These are phyloP conservation scores for Acanthopagrus latus DNA, from an alignment of 2,797 vertebrate species.

Conservation along the genomic window DNA sequence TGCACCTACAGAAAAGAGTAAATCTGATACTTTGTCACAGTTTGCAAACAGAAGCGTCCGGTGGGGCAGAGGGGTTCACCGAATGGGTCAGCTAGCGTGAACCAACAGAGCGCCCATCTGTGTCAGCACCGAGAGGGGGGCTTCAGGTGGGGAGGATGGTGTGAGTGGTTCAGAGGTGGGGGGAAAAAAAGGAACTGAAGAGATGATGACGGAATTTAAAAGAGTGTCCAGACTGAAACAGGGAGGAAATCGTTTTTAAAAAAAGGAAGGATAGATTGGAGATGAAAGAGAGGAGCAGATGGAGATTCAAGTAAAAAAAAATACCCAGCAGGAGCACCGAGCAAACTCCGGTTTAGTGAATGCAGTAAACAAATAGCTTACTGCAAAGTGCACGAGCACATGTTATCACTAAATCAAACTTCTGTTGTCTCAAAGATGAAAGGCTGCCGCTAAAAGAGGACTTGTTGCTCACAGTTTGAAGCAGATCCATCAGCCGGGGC, in stretches of 20 bases:
- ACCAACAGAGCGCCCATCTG: conserved; percentile 52
- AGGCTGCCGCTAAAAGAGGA: conserved; percentile 15
- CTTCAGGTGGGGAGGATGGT: conserved; percentile 12
- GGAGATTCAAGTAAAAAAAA: conserved; percentile 9
- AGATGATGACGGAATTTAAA: conserved; percentile 12
- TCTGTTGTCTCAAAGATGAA: conserved; percentile 15
- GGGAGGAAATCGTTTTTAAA: neutral
- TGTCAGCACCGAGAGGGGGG: conserved; percentile 47
- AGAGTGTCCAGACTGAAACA: neutral
- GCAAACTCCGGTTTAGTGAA: conserved; percentile 3
- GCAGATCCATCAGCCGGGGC: conserved; percentile 23
- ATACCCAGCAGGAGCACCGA: conserved; percentile 5
- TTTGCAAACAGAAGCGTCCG: conserved; percentile 88
- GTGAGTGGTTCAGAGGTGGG: neutral
- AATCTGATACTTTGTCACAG: conserved; percentile 84
- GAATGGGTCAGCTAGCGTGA: conserved; percentile 79
- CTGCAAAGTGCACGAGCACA: conserved; percentile 10
- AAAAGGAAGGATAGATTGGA: neutral
- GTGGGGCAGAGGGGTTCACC: conserved; percentile 69
- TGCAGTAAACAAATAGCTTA: conserved; percentile 2
- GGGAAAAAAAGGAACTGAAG: neutral
- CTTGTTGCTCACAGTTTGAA: conserved; percentile 23
- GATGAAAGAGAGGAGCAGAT: conserved; percentile 21
- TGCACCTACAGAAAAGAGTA: conserved; percentile 77
- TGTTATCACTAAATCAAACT: conserved; percentile 13